These are phyloP conservation scores for Leptestheria dahalacensis DNA, from an alignment of 1,140 invertebrate genomes.

Conservation along the genomic window DNA sequence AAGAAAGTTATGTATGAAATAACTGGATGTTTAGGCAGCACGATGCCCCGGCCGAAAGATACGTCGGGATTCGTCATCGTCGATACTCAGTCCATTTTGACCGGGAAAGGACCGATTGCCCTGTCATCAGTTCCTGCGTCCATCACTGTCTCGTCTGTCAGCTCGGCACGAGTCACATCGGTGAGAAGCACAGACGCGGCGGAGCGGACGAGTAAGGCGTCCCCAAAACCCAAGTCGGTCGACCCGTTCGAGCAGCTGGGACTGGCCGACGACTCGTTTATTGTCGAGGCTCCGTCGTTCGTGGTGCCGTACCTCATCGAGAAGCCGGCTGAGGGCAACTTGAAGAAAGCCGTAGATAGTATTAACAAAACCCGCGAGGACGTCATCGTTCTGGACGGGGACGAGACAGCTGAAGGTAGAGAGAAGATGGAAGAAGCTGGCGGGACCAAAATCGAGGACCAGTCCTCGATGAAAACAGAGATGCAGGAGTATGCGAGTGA, in stretches of 20 bases:
- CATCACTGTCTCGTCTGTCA: constrained; percentile 14
- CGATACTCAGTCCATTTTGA: constrained; percentile 54
- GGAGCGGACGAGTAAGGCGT: too few relatives aligned
- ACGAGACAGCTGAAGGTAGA: constrained; percentile 18
- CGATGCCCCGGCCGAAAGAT: not conserved
- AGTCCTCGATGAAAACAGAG: constrained; percentile 12
- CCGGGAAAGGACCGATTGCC: constrained; percentile 41
- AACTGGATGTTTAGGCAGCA: too few relatives aligned
- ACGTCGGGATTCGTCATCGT: constrained; percentile 47
- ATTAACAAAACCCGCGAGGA: constrained; percentile 38
- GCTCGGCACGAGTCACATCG: too few relatives aligned
- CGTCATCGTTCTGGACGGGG: not conserved
- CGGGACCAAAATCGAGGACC: constrained; percentile 14
- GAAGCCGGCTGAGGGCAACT: constrained; percentile 49
- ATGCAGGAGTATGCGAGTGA: constrained; percentile 18
- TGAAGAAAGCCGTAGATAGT: constrained; percentile 41
- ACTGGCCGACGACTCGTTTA: constrained; percentile 75
- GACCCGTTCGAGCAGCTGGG: constrained; percentile 30
- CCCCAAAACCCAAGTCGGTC: constrained; percentile 3
- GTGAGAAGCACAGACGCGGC: too few relatives aligned
- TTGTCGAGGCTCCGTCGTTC: constrained; percentile 76
- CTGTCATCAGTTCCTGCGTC: constrained; percentile 30
- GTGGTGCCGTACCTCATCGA: constrained; percentile 74
- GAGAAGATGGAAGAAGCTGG: constrained; percentile 30
- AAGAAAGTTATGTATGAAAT: too few relatives aligned